phyloP scores from a whole-genome alignment of 2,797 vertebrate species.

The Leptatherina wallacei region DNA sequence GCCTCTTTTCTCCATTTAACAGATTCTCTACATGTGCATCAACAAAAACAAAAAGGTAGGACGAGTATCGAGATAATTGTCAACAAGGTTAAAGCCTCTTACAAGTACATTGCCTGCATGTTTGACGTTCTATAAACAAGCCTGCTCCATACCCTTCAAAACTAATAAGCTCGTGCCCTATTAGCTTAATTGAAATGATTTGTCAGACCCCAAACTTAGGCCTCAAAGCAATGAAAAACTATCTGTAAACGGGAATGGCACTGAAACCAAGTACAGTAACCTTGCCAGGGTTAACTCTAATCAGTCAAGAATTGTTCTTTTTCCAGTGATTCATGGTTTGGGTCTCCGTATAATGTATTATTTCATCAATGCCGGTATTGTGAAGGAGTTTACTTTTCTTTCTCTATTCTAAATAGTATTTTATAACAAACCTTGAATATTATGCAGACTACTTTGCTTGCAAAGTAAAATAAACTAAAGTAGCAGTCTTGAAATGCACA shows the following conservation, averaged over 20 bases:
- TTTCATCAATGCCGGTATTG: background rate
- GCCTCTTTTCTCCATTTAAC: background rate
- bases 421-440: background rate
- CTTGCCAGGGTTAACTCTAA: conserved; percentile 46
- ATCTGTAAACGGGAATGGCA: conserved; percentile 47
- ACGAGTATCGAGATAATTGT: conserved; percentile 17
- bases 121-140: conserved; percentile 43
- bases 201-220: conserved; percentile 13
- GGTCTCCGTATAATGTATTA: background rate
- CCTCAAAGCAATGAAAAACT: conserved; percentile 23
- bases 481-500: background rate
- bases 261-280: conserved; percentile 44
- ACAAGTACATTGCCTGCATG: conserved; percentile 8
- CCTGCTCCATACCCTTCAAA: conserved; percentile 42
- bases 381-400: background rate
- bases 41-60: background rate
- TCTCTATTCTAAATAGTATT: background rate
- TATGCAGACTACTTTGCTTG: background rate
- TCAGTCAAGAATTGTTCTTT: conserved; percentile 45
- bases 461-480: background rate
- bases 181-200: conserved; percentile 65
- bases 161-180: conserved; percentile 42
- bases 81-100: conserved; percentile 17
- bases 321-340: background rate
- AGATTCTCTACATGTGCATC: background rate